Base-by-base conservation (phyloP, 2,113 vertebrate species). In the Electrona antarctica region DNA sequence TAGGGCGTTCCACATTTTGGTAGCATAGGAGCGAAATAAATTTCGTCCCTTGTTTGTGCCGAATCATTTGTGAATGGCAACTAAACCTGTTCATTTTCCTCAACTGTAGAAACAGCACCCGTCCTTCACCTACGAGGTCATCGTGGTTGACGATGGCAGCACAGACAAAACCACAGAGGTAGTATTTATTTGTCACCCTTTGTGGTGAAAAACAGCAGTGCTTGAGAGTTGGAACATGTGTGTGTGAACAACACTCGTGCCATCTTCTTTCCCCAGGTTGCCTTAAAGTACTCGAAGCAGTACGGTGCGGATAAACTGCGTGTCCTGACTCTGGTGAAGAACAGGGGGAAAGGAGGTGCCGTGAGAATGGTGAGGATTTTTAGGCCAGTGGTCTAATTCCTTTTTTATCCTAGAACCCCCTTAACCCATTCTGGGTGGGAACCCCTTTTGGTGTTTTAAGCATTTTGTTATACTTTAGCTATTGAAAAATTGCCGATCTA, bases 91-190 rank as follows among this genome's bases (percentile, higher is more conserved):
- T 78, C 71, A 75, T 68, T 49, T 10, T 82, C 86, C 2, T 79
- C 69, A 41, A 79, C 74, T 82, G 8, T 90, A 99, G 98, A 97
- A 94, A 77, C 79, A 51, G 79, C 88, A 95, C 69, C 77, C 94
- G 4, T 80, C 91, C 0, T 99, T 98, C 79, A 95, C 94, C 50
- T 99, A 98, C 1, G 97, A 99, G 84, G 93, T 99, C 63, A 95
- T 99, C 69, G 92, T 99, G 33, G 95, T 99, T 63, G 94, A 98
- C 54, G 98, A 98, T 76, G 97, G 98, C 78, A 99, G 98, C 90
- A 95, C 90, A 91, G 97, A 99, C 90, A 93, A 94, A 93, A 98
- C 98, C 33, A 94, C 93, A 69, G 89, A 97, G 95, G 97, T 98
- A 55, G 82, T 60, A 2, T 45, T 67, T 72, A 49, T 1, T 2